Evolutionary conservation across 2,113 vertebrate genomes (phyloP).

Genomic region (Tretioscincus oriximinensis): DNA sequence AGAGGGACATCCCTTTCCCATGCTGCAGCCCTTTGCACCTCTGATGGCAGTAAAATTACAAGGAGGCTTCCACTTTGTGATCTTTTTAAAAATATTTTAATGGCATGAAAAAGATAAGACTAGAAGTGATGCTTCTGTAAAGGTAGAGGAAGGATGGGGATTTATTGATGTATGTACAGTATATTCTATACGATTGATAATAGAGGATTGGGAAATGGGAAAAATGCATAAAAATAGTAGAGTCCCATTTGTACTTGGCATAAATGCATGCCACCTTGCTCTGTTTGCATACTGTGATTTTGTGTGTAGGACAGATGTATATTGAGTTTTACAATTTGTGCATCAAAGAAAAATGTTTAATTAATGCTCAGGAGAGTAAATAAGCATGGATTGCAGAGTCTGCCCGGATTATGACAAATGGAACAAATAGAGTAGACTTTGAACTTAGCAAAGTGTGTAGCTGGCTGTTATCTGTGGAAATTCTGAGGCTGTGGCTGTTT

Average conservation of each 20-base stretch:
- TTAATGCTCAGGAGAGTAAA: neutral
- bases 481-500: neutral
- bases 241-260: neutral
- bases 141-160: no score
- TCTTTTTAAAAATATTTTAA: no score
- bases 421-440: constrained; percentile 20
- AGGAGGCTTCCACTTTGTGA: no score
- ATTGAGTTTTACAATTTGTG: neutral
- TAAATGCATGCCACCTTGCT: neutral
- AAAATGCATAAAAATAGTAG: neutral
- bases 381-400: neutral
- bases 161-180: no score
- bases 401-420: neutral
- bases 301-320: neutral
- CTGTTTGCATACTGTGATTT: fast-evolving
- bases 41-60: no score
- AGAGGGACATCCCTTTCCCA: no score
- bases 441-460: neutral
- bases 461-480: neutral
- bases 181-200: no score
- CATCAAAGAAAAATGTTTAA: neutral
- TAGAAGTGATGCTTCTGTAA: no score
- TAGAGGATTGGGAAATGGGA: no score
- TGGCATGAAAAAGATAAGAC: no score
- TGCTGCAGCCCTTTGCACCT: no score